phyloP scores from a whole-genome alignment of 2,888 invertebrate genomes.

The Brachyopa scutellaris region DNA sequence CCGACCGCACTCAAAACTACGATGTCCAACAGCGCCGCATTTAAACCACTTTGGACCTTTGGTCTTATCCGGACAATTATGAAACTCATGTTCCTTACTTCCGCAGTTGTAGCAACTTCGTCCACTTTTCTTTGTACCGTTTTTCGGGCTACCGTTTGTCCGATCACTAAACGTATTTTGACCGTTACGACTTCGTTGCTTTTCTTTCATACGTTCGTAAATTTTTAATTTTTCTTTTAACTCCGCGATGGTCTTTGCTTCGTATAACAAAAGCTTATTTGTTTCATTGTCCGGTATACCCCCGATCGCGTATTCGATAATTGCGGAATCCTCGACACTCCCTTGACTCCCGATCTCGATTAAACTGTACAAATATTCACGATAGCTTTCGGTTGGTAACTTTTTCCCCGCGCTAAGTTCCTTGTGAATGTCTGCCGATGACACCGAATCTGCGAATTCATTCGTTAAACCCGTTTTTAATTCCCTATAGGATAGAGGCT shows the following conservation, averaged over 20 bases:
- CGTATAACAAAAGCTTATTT: slow-evolving; percentile 8
- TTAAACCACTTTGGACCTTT: no score
- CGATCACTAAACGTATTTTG: no score
- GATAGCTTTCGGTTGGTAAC: background rate
- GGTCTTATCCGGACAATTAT: no score
- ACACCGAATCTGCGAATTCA: no score
- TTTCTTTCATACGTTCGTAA: no score
- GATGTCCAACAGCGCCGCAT: no score
- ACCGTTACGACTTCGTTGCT: no score
- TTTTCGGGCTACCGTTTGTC: no score
- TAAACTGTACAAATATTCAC: slow-evolving; percentile 10
- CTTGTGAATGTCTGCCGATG: slow-evolving; percentile 13
- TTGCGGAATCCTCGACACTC: slow-evolving; percentile 10
- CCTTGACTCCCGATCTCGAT: slow-evolving; percentile 12
- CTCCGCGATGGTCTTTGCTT: slow-evolving; percentile 11
- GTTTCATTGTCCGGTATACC: slow-evolving; percentile 1
- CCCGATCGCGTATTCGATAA: slow-evolving; percentile 24
- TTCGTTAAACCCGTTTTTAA: no score
- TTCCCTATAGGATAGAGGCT: background rate
- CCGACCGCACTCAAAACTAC: no score
- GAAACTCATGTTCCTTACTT: background rate
- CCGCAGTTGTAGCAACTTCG: background rate
- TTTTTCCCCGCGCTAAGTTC: slow-evolving; percentile 1
- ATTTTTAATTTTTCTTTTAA: slow-evolving; percentile 21
- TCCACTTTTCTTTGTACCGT: background rate